Evolutionary conservation across 2,888 invertebrate genomes (phyloP).

Genomic region (Mimas tiliae): DNA sequence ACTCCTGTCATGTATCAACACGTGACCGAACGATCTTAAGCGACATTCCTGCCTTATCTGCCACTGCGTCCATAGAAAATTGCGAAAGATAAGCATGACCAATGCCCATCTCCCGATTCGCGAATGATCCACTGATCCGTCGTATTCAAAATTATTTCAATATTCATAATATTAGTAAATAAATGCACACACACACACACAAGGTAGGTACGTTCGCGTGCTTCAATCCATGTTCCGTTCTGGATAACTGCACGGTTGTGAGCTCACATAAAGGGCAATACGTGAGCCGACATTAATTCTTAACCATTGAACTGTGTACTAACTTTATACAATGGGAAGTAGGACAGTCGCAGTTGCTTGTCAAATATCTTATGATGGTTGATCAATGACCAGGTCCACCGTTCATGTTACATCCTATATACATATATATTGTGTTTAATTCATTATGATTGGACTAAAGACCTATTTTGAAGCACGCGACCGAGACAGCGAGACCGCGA

Average conservation of each 20-base stretch:
- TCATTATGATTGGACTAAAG: too few species aligned
- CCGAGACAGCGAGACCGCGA: too few species aligned
- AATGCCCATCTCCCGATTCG: not conserved
- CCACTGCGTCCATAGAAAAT: too few species aligned
- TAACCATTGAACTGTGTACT: not conserved
- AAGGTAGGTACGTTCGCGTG: not conserved
- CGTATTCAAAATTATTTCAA: not conserved
- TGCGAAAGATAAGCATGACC: too few species aligned
- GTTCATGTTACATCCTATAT: too few species aligned
- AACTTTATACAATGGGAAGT: not conserved
- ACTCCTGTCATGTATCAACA: too few species aligned
- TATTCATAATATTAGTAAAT: too few species aligned
- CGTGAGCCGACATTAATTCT: constrained; percentile 22
- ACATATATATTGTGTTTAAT: too few species aligned
- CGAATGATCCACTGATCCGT: not conserved
- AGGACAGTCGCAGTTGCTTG: not conserved
- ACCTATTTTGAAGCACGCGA: too few species aligned
- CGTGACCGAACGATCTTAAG: too few species aligned
- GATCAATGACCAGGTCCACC: not conserved
- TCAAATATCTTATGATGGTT: not conserved
- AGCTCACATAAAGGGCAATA: constrained; percentile 15
- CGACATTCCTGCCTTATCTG: too few species aligned
- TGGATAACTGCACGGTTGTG: constrained; percentile 1
- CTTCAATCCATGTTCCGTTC: constrained; percentile 11
- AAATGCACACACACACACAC: not conserved